A percentile compares a stretch with the other conserved stretches of the same genome.
Conservation (phyloP, 2,888 invertebrate genomes). For the Nesidiocoris tenuis region DNA sequence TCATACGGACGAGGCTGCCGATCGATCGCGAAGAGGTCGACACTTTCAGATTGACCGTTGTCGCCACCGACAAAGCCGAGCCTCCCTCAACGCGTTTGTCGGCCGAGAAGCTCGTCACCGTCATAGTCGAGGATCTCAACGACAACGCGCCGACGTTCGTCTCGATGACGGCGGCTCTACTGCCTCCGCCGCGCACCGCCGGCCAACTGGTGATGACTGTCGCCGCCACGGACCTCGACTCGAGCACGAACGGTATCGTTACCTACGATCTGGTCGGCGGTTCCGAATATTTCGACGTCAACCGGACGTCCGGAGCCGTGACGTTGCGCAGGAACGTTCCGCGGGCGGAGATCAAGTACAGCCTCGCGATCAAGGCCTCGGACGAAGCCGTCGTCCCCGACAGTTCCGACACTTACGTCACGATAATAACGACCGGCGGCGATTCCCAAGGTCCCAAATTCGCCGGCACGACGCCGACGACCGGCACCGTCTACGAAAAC, state of each 20-base stretch:
- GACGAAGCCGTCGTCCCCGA: constrained; percentile 90
- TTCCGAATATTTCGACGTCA: constrained; percentile 76
- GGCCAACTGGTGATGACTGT: constrained; percentile 72
- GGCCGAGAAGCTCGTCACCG: constrained; percentile 87
- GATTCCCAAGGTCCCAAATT: constrained; percentile 59
- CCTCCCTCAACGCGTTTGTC: constrained; percentile 71
- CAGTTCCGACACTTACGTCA: constrained; percentile 83
- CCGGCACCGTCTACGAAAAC: constrained; percentile 84
- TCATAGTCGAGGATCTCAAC: constrained; percentile 90
- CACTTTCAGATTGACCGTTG: constrained; percentile 83
- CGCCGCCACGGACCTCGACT: constrained; percentile 82
- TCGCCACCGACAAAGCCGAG: constrained; percentile 85
- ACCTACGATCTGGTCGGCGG: constrained; percentile 84
- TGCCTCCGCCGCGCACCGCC: constrained; percentile 59
- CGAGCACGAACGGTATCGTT: constrained; percentile 86
- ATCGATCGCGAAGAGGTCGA: constrained; percentile 90
- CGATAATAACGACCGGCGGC: constrained; percentile 70
- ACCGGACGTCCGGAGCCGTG: constrained; percentile 76
- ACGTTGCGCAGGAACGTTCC: constrained; percentile 63
- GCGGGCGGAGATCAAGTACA: constrained; percentile 69
- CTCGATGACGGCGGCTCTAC: constrained; percentile 87
- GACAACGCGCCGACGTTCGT: constrained; percentile 89
- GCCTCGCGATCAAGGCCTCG: constrained; percentile 81
- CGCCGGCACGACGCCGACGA: constrained; percentile 66
- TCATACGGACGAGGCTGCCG: constrained; percentile 79